Conservation (phyloP, 2,888 invertebrate genomes). For the Tyria jacobaeae region DNA sequence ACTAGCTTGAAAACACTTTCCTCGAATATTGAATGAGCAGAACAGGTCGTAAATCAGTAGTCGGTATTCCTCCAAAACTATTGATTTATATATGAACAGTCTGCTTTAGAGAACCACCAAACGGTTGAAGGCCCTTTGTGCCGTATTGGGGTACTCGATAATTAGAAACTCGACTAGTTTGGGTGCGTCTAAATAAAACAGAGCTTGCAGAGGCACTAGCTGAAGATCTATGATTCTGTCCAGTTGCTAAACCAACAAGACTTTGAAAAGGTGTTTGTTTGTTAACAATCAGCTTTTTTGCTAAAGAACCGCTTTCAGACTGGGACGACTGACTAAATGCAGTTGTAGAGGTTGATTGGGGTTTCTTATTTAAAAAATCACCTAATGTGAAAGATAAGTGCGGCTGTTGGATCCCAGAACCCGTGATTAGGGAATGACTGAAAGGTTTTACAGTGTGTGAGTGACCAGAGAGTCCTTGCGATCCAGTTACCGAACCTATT, state of each 20-base stretch:
- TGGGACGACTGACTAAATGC: constrained; percentile 11
- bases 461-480: constrained; percentile 11
- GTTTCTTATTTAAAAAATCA: constrained; percentile 11
- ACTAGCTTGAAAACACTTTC: background rate
- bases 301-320: constrained; percentile 4
- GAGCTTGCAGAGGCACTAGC: constrained; percentile 28
- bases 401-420: constrained; percentile 8
- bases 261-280: background rate
- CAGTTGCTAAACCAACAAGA: constrained; percentile 19
- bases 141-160: constrained; percentile 23
- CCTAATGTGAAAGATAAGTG: constrained; percentile 20
- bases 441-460: constrained; percentile 8
- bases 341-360: background rate
- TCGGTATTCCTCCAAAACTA: background rate
- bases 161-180: constrained; percentile 27
- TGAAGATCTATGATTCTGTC: constrained; percentile 21
- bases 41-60: background rate
- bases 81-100: constrained; percentile 21
- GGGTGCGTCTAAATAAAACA: constrained; percentile 18
- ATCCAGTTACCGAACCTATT: background rate
- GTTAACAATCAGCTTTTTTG: constrained; percentile 11
- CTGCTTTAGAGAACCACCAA: constrained; percentile 22
- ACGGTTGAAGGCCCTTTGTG: constrained; percentile 20
- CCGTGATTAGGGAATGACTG: constrained; percentile 1
- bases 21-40: background rate